Conservation (phyloP, 2,888 invertebrate species). For the Pycnomerus fuliginosus region DNA sequence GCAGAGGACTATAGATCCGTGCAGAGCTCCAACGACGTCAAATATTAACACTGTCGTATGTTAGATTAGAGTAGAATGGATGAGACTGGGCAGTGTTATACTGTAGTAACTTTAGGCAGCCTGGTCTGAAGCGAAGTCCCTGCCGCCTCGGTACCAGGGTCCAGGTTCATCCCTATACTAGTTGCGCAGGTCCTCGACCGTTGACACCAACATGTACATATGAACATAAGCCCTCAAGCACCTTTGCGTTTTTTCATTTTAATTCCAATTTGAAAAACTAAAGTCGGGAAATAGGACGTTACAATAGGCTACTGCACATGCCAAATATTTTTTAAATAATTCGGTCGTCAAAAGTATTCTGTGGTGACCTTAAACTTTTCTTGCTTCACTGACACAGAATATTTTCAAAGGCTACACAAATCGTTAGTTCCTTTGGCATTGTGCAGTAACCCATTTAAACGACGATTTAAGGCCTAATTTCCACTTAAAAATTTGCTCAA, state of each 20-base stretch:
- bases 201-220: conserved; percentile 28
- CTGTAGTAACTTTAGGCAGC: conserved; percentile 35
- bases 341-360: too few relatives aligned
- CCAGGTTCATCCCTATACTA: conserved; percentile 6
- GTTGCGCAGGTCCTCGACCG: conserved; percentile 26
- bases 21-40: too few relatives aligned
- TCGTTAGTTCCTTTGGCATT: too few relatives aligned
- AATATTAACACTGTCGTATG: conserved; percentile 53
- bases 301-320: too few relatives aligned
- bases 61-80: conserved; percentile 52
- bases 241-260: too few relatives aligned
- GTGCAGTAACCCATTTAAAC: too few relatives aligned
- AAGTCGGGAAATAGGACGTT: too few relatives aligned
- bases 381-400: too few relatives aligned
- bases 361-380: too few relatives aligned
- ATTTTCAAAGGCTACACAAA: too few relatives aligned
- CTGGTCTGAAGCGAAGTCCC: conserved; percentile 8
- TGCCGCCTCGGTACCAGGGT: conserved; percentile 11
- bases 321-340: too few relatives aligned
- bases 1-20: conserved; percentile 25
- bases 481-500: conserved; percentile 28
- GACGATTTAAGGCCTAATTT: conserved; percentile 16
- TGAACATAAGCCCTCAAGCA: conserved; percentile 19
- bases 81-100: conserved; percentile 54
- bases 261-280: too few relatives aligned